Evolutionary conservation across 2,888 invertebrate species (phyloP).

Genomic region (Stratiomys singularior): DNA sequence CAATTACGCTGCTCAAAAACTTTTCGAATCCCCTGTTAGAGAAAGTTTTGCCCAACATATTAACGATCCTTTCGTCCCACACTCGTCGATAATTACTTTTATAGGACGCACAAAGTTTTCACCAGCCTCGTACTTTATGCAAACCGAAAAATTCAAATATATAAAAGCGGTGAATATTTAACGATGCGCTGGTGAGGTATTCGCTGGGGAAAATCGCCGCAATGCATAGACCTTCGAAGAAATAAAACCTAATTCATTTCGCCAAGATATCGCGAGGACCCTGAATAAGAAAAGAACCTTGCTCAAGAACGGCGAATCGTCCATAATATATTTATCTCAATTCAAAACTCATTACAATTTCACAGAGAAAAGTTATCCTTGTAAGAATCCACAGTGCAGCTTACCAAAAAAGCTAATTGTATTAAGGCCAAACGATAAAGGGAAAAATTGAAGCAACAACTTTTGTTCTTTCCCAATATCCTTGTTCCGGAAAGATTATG

Average conservation of each 20-base stretch:
- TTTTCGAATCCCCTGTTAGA: not conserved
- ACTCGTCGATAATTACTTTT: no score
- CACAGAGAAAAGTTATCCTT: not conserved
- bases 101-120: no score
- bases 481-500: not conserved
- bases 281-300: not conserved
- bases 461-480: not conserved
- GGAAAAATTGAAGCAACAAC: not conserved
- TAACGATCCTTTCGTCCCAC: not conserved
- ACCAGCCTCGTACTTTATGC: no score
- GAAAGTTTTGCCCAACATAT: not conserved
- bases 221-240: not conserved
- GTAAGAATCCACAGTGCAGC: not conserved
- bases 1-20: not conserved
- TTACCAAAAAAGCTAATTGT: not conserved
- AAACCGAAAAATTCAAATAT: not conserved
- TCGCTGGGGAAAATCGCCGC: not conserved
- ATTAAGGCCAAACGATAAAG: not conserved
- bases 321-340: slow-evolving; percentile 8
- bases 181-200: not conserved
- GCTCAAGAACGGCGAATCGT: not conserved
- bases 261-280: not conserved
- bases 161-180: not conserved
- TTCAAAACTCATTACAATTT: not conserved
- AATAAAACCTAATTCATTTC: not conserved